These are phyloP conservation scores for Stylophora pistillata DNA, from an alignment of 64 coral and sea anemone species.

Conservation along the genomic window DNA sequence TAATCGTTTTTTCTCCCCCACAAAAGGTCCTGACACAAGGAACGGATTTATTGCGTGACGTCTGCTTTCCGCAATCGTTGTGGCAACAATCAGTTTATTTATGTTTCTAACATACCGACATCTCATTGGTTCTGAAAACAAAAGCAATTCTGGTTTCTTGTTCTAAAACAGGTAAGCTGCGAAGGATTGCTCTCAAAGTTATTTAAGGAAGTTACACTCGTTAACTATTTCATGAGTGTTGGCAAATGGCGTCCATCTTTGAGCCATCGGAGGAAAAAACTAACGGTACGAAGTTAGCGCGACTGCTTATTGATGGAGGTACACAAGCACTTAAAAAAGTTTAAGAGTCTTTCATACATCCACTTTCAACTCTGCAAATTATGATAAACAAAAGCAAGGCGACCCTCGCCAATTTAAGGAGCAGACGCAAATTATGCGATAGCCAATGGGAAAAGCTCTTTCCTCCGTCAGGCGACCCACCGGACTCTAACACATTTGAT, in stretches of 20 bases:
- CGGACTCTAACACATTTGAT: slow-evolving; percentile 42
- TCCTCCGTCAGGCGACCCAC: slow-evolving; percentile 25
- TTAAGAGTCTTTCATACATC: background rate
- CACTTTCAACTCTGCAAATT: background rate
- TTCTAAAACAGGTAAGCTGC: no score
- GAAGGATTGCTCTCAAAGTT: no score
- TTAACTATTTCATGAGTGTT: background rate
- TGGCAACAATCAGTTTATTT: no score
- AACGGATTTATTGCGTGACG: no score
- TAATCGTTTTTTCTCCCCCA: no score
- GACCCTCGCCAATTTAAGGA: background rate
- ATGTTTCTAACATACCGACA: no score
- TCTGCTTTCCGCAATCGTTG: no score
- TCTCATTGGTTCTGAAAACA: no score
- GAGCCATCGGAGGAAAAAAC: slow-evolving; percentile 3
- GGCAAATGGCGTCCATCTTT: background rate
- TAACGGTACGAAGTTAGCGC: slow-evolving; percentile 24
- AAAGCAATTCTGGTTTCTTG: no score
- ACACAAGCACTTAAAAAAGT: slow-evolving; percentile 19
- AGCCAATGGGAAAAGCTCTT: slow-evolving; percentile 52
- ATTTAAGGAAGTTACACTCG: no score
- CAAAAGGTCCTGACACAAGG: no score
- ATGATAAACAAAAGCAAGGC: background rate
- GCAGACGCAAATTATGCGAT: slow-evolving; percentile 28
- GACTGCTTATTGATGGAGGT: slow-evolving; percentile 47